phyloP scores from a whole-genome alignment of 2,797 vertebrate genomes.

The Gymnopithys bicolor region DNA sequence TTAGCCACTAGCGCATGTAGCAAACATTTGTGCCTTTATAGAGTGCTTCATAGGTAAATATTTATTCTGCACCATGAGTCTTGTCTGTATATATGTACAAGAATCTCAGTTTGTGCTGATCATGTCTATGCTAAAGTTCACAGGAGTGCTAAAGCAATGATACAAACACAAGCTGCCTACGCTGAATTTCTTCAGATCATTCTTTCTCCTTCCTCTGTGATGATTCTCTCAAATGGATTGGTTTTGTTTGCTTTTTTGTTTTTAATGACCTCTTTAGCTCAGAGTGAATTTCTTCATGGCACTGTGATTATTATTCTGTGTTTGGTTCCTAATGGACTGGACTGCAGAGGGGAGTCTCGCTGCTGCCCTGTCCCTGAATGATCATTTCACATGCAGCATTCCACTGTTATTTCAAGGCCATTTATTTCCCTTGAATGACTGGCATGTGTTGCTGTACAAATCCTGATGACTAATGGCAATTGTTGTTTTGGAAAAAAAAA shows the following conservation, averaged over 20 bases:
- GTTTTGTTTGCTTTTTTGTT: not conserved
- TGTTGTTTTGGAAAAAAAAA: not conserved
- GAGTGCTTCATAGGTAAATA: constrained; percentile 58
- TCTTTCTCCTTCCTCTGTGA: not conserved
- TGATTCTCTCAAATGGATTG: not conserved
- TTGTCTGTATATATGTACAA: constrained; percentile 59
- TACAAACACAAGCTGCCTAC: not conserved
- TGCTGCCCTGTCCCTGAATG: not conserved
- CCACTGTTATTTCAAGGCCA: not conserved
- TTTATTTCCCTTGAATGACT: not conserved
- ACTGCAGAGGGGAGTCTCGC: not conserved
- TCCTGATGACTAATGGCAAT: not conserved
- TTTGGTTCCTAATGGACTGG: not conserved
- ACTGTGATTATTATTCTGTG: not conserved
- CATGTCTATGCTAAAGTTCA: constrained; percentile 79
- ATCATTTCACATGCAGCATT: not conserved
- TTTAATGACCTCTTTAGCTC: not conserved
- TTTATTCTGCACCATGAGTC: constrained; percentile 56
- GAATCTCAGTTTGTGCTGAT: constrained; percentile 30
- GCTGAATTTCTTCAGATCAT: not conserved
- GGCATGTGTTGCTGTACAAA: not conserved
- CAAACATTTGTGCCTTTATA: constrained; percentile 29
- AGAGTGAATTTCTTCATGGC: not conserved
- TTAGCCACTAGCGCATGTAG: constrained; percentile 58
- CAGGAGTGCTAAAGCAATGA: constrained; percentile 42